These are phyloP conservation scores for Otocyon megalotis DNA, from an alignment of 2,113 vertebrate genomes.

Conservation along the genomic window DNA sequence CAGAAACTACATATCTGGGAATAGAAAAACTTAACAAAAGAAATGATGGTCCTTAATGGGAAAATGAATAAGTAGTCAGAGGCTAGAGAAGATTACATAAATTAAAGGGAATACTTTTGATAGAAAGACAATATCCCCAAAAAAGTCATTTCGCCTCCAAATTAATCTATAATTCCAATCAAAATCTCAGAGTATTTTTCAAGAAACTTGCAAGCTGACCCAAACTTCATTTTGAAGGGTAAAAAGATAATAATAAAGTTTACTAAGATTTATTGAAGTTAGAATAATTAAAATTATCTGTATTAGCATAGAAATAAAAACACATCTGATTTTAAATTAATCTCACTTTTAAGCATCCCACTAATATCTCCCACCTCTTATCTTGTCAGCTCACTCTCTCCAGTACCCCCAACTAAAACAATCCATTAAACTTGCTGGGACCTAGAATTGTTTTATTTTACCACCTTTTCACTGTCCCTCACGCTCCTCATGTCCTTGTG, in stretches of 20 bases:
- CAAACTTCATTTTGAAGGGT: background rate
- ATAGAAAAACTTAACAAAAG: background rate
- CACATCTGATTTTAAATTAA: background rate
- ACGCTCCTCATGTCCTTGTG: background rate
- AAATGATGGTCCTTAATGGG: background rate
- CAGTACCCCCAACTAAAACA: background rate
- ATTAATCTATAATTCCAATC: background rate
- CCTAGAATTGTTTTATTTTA: background rate
- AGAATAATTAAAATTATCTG: background rate
- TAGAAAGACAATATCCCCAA: background rate
- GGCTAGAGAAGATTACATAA: background rate
- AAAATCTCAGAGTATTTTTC: background rate
- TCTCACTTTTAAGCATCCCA: background rate
- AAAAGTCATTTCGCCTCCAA: background rate
- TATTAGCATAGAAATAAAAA: background rate
- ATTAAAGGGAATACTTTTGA: background rate
- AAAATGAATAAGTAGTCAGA: conserved; percentile 13
- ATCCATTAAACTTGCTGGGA: background rate
- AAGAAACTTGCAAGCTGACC: background rate
- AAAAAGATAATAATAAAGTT: background rate
- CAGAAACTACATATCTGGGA: background rate
- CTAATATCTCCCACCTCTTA: background rate
- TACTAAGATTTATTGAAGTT: background rate
- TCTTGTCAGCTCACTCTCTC: background rate
- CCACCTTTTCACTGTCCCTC: background rate